Evolutionary conservation across 2,888 invertebrate species (phyloP).

Genomic region (Aporophyla nigra): DNA sequence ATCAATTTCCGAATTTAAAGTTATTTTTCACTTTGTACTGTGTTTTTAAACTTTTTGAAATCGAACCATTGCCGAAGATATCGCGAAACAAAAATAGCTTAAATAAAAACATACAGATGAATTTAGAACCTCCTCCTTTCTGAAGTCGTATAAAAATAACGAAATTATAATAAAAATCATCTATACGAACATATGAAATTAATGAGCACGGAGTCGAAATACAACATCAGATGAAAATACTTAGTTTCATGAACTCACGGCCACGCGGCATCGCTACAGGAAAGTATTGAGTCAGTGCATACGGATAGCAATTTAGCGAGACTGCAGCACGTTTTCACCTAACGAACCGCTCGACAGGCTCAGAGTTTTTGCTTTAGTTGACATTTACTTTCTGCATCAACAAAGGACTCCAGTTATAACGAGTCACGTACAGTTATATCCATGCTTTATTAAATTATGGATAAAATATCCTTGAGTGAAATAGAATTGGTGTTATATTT

Average conservation of each 20-base stretch:
- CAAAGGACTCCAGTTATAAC: constrained; percentile 58
- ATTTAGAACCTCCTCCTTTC: too few species aligned
- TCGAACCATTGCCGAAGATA: too few species aligned
- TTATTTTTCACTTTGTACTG: too few species aligned
- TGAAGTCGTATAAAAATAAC: background rate
- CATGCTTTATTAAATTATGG: constrained; percentile 31
- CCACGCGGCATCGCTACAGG: constrained; percentile 7
- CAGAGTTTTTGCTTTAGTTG: constrained; percentile 62
- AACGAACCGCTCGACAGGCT: constrained; percentile 59
- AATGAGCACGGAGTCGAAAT: constrained; percentile 7
- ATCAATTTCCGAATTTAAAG: too few species aligned
- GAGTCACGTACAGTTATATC: constrained; percentile 38
- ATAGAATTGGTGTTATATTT: background rate
- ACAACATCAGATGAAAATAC: constrained; percentile 10
- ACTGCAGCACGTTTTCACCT: constrained; percentile 54
- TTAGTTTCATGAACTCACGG: constrained; percentile 33
- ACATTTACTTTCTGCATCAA: constrained; percentile 58
- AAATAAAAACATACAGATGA: too few species aligned
- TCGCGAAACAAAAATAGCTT: too few species aligned
- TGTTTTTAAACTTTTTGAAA: too few species aligned
- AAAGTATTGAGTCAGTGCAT: constrained; percentile 38
- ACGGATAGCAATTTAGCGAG: constrained; percentile 56
- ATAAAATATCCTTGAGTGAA: constrained; percentile 12
- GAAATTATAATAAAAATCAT: background rate
- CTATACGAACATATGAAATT: background rate